phyloP scores from a whole-genome alignment of 1,140 invertebrate species.

The Subanguina moxae region DNA sequence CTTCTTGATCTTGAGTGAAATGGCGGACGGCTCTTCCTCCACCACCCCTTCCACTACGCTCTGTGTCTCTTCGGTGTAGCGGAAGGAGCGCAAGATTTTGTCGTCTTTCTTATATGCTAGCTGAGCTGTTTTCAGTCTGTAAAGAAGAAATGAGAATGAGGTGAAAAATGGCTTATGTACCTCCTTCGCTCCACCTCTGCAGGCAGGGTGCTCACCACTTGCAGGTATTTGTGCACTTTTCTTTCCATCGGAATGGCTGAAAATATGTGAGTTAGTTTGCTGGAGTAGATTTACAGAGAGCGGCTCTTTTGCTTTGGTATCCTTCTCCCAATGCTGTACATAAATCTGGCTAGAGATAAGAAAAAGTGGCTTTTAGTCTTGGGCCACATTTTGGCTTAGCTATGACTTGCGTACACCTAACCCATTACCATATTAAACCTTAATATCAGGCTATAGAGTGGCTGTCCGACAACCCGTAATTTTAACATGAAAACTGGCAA shows the following conservation, averaged over 20 bases:
- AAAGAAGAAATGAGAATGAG: not conserved
- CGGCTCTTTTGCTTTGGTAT: too few species aligned
- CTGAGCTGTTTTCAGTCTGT: not conserved
- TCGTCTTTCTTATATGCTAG: not conserved
- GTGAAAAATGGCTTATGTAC: not conserved
- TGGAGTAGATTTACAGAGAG: too few species aligned
- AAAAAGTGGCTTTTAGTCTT: too few species aligned
- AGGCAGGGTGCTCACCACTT: constrained; percentile 1
- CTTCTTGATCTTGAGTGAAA: constrained; percentile 7
- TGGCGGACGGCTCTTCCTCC: not conserved
- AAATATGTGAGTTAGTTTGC: not conserved
- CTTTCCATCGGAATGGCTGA: not conserved
- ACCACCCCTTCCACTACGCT: not conserved
- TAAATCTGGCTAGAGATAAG: too few species aligned
- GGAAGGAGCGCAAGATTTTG: not conserved
- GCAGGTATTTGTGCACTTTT: not conserved
- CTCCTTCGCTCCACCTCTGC: not conserved
- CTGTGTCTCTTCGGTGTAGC: not conserved
- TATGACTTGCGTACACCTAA: too few species aligned
- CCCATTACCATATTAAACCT: too few species aligned
- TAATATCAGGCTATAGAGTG: too few species aligned
- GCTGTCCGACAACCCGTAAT: too few species aligned
- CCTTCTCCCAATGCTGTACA: too few species aligned
- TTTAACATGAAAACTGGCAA: too few species aligned
- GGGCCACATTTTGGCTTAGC: too few species aligned